Evolutionary conservation across 2,113 vertebrate genomes (phyloP).

Genomic region (Hassar affinis): DNA sequence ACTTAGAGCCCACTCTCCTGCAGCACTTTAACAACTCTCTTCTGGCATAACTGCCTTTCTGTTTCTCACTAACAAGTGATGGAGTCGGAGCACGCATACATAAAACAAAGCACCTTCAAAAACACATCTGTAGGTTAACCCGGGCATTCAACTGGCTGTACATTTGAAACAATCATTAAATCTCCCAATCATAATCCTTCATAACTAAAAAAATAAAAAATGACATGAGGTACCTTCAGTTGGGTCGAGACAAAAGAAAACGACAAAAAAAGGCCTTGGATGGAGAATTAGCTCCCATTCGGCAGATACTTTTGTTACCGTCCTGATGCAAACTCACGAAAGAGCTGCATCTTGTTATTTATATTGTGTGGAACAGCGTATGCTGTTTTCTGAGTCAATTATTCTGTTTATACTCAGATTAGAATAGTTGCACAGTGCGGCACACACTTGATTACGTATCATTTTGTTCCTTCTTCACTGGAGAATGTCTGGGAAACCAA

Average conservation of each 20-base stretch:
- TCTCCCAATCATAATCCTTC: not conserved
- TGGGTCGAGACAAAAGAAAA: not conserved
- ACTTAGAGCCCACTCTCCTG: not conserved
- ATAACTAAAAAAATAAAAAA: not conserved
- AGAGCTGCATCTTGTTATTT: not conserved
- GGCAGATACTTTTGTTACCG: not conserved
- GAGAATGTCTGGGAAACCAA: not conserved
- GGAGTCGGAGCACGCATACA: conserved; percentile 8
- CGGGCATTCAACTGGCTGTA: not conserved
- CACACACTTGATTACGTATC: not conserved
- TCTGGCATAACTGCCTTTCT: conserved; percentile 3
- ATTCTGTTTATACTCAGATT: not conserved
- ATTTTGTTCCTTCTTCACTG: not conserved
- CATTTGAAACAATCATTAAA: not conserved
- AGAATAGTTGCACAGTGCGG: not conserved
- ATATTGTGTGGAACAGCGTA: not conserved
- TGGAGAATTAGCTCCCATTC: no score
- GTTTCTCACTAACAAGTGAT: conserved; percentile 32
- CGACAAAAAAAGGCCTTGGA: not conserved
- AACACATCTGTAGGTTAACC: not conserved
- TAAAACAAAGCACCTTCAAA: not conserved
- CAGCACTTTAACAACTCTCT: conserved; percentile 44
- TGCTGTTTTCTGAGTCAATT: not conserved
- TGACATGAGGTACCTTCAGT: not conserved
- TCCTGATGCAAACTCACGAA: not conserved